These are phyloP conservation scores for Hassar affinis DNA, from an alignment of 2,113 vertebrate species.

Conservation along the genomic window DNA sequence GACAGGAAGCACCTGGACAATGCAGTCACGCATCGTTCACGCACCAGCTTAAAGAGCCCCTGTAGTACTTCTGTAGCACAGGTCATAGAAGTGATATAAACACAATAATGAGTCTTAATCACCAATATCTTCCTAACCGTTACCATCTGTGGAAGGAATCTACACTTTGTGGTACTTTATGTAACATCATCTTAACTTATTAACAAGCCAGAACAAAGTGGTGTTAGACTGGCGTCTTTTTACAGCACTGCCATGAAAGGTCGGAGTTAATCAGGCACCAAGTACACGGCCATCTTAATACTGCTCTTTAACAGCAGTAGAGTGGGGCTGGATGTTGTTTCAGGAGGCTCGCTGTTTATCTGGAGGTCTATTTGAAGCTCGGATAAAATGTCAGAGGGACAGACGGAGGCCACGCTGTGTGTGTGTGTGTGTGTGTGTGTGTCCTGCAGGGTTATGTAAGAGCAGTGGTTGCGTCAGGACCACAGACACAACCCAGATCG, in stretches of 20 bases:
- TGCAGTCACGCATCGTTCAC: neutral
- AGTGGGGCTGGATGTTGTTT: neutral
- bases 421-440: slow-evolving; percentile 52
- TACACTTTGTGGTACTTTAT: neutral
- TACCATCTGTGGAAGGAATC: neutral
- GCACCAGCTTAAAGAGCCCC: neutral
- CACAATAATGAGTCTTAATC: too few relatives aligned
- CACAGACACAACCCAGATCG: slow-evolving; percentile 39
- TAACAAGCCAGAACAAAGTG: too few relatives aligned
- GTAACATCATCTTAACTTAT: too few relatives aligned
- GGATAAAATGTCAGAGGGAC: slow-evolving; percentile 49
- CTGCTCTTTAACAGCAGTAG: neutral
- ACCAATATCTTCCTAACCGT: too few relatives aligned
- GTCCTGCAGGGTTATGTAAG: slow-evolving; percentile 63
- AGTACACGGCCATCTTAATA: neutral
- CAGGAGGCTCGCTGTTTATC: slow-evolving; percentile 11
- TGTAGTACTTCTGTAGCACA: too few relatives aligned
- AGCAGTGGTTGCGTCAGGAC: slow-evolving; percentile 57
- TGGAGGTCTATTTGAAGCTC: slow-evolving; percentile 14
- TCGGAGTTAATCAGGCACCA: too few relatives aligned
- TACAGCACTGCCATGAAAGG: neutral
- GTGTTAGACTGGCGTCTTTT: neutral
- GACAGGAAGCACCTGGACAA: neutral
- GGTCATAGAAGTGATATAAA: too few relatives aligned
- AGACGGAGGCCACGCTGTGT: slow-evolving; percentile 16